A percentile compares a stretch with the other conserved stretches of the same genome.
Conservation (phyloP, 2,113 vertebrate species). For the Microcebus jonahi region DNA sequence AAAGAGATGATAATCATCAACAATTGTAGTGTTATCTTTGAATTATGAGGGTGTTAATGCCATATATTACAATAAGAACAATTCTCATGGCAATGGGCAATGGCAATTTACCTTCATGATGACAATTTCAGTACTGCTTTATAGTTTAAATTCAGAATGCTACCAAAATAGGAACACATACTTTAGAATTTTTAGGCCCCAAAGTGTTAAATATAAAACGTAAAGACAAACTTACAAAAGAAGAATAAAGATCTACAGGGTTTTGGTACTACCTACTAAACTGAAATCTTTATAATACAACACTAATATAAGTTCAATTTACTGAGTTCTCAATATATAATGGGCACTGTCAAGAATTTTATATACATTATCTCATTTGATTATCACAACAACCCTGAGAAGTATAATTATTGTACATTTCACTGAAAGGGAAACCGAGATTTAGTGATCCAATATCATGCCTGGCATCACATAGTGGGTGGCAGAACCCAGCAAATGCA, state of each 20-base stretch:
- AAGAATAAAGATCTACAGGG: background rate
- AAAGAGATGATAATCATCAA: slow-evolving; percentile 4
- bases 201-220: background rate
- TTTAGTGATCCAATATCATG: background rate
- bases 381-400: background rate
- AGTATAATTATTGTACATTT: background rate
- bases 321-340: background rate
- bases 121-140: background rate
- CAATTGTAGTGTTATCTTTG: background rate
- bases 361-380: background rate
- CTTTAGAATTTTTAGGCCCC: background rate
- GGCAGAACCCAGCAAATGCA: background rate
- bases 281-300: background rate
- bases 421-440: background rate
- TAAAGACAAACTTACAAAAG: background rate
- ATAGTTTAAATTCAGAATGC: background rate
- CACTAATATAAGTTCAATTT: background rate
- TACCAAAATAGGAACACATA: background rate
- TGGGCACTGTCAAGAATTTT: background rate
- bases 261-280: background rate
- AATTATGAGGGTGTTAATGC: background rate
- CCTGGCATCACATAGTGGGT: background rate
- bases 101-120: background rate
- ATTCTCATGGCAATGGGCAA: background rate
- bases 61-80: background rate